Evolutionary conservation across 2,888 invertebrate genomes (phyloP), one percentile per base, ranked within the genome.

Genomic region (Idaea aversata): DNA sequence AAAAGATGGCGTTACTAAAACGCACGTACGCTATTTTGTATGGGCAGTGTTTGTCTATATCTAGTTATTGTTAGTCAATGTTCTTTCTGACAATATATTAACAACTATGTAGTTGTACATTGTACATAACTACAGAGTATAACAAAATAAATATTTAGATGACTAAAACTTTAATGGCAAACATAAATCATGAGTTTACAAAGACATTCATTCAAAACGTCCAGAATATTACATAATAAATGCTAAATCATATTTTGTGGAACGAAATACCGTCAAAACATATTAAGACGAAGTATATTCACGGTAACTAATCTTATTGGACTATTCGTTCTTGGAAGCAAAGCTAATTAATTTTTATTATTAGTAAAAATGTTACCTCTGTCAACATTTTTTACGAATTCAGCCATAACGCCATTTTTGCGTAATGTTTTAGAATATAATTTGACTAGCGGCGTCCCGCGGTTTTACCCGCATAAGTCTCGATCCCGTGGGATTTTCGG

Each of bases 251-350:
- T 47, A 47, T 47, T 47, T 47, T 47, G 47, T 47, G 47, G 47
- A 47, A 10, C 5, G 47, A 47, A 47, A 47, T 47, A 47, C 10
- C 4, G 13, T 13, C 47, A 10, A 47, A 47, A 10, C 47, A 47
- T 47, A 47, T 47, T 47, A 13, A 10, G 47, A 10, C 47, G 7
- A 47, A 47, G 47, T 47, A 47, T 47, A 13, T 47, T 47, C 7
- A 25, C 3, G 25, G 10, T 47, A 47, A 7, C 47, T 47, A 47
- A 47, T 36, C 36, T 36, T 47, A 47, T 47, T 47, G 10, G 47
- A 13, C 47, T 47, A 47, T 47, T 10, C 47, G 60, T 67, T 71
- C 67, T 36, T n/a, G 15, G 69, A 67, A 71, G 60, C 65, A 65
- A 66, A 66, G 65, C 65, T 61, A 62, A 66, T 70, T 67, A 63